Conservation (phyloP, 2,797 vertebrate genomes). For the Liasis olivaceus region DNA sequence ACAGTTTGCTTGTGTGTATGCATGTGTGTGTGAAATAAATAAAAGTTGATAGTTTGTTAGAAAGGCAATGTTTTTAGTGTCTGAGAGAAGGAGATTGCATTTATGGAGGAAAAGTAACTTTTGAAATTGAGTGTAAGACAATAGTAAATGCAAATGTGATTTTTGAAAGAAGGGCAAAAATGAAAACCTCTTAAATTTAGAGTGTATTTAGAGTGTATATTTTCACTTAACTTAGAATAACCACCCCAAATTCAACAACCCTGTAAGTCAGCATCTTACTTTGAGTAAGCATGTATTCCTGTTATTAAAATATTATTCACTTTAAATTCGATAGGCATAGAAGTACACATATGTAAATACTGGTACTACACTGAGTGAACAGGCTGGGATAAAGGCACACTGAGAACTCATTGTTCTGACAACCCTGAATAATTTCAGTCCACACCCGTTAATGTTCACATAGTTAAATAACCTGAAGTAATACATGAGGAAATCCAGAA, state of each 20-base stretch:
- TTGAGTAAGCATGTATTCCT: not conserved
- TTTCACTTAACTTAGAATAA: not conserved
- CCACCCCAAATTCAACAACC: not conserved
- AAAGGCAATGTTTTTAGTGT: not conserved
- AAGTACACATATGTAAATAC: constrained; percentile 29
- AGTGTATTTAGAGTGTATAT: not conserved
- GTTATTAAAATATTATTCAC: constrained; percentile 24
- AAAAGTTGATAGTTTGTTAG: not conserved
- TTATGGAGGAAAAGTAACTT: constrained; percentile 25
- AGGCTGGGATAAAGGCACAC: constrained; percentile 30
- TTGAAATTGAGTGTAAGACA: not conserved
- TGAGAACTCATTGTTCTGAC: constrained; percentile 26
- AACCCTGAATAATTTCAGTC: constrained; percentile 44
- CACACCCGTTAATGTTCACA: constrained; percentile 38
- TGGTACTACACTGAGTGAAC: not conserved
- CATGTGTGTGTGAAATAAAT: not conserved
- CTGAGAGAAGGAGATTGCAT: constrained; percentile 11
- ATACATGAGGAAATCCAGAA: constrained; percentile 26
- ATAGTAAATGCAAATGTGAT: constrained; percentile 4
- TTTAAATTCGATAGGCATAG: constrained; percentile 33
- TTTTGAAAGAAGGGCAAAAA: constrained; percentile 20
- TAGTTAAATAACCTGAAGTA: constrained; percentile 7
- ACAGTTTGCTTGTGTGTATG: not conserved
- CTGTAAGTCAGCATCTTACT: not conserved
- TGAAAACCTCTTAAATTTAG: constrained; percentile 2